Evolutionary conservation across 2,888 invertebrate species (phyloP).

Genomic region (Cataglyphis rosenhaueri): DNA sequence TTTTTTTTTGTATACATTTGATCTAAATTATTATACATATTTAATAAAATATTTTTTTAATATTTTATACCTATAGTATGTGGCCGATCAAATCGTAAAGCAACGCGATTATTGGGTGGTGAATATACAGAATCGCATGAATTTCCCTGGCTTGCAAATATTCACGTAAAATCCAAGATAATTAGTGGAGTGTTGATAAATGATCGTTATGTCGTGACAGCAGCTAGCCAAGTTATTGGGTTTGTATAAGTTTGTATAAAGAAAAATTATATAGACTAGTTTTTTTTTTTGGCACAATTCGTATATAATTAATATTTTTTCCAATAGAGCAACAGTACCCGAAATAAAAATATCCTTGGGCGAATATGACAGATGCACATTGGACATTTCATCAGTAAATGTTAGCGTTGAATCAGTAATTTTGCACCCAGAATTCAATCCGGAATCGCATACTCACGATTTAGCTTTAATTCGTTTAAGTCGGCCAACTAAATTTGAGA

Average conservation of each 20-base stretch:
- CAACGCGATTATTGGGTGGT: constrained; percentile 85
- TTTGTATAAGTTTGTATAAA: constrained; percentile 82
- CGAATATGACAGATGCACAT: constrained; percentile 86
- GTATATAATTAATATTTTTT: constrained; percentile 1
- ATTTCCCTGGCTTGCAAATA: constrained; percentile 87
- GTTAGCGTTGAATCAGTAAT: constrained; percentile 86
- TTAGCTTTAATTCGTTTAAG: constrained; percentile 87
- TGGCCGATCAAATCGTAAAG: constrained; percentile 86
- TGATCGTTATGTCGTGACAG: constrained; percentile 87
- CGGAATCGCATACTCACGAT: constrained; percentile 87
- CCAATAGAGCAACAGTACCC: constrained; percentile 76
- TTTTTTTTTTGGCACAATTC: not conserved
- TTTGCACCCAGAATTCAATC: constrained; percentile 87
- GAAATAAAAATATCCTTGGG: constrained; percentile 87
- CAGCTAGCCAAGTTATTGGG: constrained; percentile 87
- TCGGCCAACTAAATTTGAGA: constrained; percentile 86
- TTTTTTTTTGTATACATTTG: not conserved
- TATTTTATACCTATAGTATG: constrained; percentile 81
- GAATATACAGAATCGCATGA: constrained; percentile 86
- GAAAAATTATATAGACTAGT: too few species aligned
- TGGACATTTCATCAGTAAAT: constrained; percentile 86
- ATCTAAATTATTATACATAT: not conserved
- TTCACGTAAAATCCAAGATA: constrained; percentile 84
- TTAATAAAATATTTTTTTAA: not conserved
- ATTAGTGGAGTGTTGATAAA: constrained; percentile 87